Conservation (phyloP, 2,888 invertebrate genomes). For the Chymomyza procnemis region DNA sequence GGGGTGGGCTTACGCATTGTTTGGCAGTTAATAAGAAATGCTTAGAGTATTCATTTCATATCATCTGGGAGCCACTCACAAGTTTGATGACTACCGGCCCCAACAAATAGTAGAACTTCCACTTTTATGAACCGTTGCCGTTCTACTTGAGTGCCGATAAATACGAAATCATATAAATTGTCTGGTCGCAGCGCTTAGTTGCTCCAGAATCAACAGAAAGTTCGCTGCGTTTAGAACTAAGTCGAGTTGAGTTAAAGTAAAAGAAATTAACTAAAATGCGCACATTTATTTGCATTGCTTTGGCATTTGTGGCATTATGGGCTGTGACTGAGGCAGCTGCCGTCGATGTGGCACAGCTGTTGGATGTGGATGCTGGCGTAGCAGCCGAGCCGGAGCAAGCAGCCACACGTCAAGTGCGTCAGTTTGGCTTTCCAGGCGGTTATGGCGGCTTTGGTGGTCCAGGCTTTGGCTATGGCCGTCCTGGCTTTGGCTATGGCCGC, state of each 20-base stretch:
- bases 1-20: conserved; percentile 41
- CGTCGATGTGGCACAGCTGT: conserved; percentile 15
- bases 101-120: conserved; percentile 53
- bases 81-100: conserved; percentile 36
- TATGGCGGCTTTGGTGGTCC: conserved; percentile 9
- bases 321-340: conserved; percentile 8
- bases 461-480: not conserved
- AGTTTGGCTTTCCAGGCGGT: conserved; percentile 25
- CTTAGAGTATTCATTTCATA: conserved; percentile 48
- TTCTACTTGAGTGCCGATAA: conserved; percentile 39
- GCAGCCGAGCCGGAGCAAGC: conserved; percentile 3
- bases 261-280: conserved; percentile 28
- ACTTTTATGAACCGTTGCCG: conserved; percentile 46
- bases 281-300: conserved; percentile 29
- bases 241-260: conserved; percentile 3
- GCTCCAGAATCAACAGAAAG: conserved; percentile 28
- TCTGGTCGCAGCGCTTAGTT: conserved; percentile 17
- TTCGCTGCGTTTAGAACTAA: conserved; percentile 35
- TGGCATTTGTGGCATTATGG: conserved; percentile 16
- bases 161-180: conserved; percentile 59
- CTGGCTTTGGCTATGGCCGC: conserved; percentile 6
- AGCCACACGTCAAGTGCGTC: conserved; percentile 31
- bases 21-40: conserved; percentile 58
- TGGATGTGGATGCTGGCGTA: conserved; percentile 43
- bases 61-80: conserved; percentile 42